Evolutionary conservation across 2,888 invertebrate species (phyloP), one percentile per base, ranked within the genome.

Genomic region (Sicus ferrugineus): DNA sequence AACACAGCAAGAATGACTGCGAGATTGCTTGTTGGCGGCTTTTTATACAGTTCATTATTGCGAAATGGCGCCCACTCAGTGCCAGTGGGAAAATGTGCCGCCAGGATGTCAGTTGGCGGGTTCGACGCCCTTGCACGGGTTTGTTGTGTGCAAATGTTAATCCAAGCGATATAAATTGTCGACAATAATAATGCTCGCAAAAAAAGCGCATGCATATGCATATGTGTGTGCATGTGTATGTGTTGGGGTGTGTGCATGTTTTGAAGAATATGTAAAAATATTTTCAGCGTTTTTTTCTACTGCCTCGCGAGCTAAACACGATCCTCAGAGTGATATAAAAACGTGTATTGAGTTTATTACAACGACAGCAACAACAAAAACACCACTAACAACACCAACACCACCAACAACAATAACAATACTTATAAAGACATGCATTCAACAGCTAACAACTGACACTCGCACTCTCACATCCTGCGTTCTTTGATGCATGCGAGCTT

Each of bases 91-190:
- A n/a, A n/a, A n/a, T n/a, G n/a, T n/a, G n/a, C n/a, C n/a, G n/a
- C n/a, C n/a, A n/a, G n/a, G n/a, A n/a, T n/a, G n/a, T n/a, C n/a
- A n/a, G n/a, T n/a, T n/a, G n/a, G n/a, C n/a, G n/a, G n/a, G n/a
- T n/a, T n/a, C n/a, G n/a, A n/a, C n/a, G n/a, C n/a, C n/a, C n/a
- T n/a, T n/a, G n/a, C n/a, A n/a, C n/a, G n/a, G n/a, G n/a, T n/a
- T n/a, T n/a, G n/a, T n/a, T n/a, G n/a, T n/a, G n/a, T n/a, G n/a
- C n/a, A n/a, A n/a, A 48, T 54, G 71, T 67, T 62, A 68, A 71
- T 42, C 62, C 54, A 68, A 30, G 68, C 61, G 42, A 46, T 59
- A 68, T 68, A 70, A 70, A 65, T 65, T 70, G 70, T 64, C 59
- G 59, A 67, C 70, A 67, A 70, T 70, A 38, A 28, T 56, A 56